Percentiles rank a stretch among this genome's conserved stretches.
These are phyloP conservation scores for Melanotaenia parkinsoni DNA, from an alignment of 2,797 vertebrate species.

Conservation along the genomic window DNA sequence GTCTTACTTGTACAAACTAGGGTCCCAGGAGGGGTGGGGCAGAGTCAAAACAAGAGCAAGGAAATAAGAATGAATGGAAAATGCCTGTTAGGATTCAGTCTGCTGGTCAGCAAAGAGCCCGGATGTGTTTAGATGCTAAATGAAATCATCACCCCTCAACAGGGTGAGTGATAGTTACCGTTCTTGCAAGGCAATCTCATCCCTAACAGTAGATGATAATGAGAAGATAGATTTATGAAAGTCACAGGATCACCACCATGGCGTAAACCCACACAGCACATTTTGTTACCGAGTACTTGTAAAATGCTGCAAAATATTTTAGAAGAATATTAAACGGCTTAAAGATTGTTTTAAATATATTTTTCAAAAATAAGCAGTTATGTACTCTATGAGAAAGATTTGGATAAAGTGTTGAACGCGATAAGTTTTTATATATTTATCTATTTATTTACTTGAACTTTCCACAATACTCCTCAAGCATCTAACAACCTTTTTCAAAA, in stretches of 20 bases:
- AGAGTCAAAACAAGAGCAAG: constrained; percentile 81
- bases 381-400: not conserved
- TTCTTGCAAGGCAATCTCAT: not conserved
- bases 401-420: not conserved
- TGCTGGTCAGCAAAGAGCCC: constrained; percentile 68
- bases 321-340: not conserved
- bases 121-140: constrained; percentile 66
- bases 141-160: constrained; percentile 16
- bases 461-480: not conserved
- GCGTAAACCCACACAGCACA: not conserved
- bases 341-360: no score
- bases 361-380: not conserved
- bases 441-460: no score
- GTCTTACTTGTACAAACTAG: constrained; percentile 98
- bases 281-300: not conserved
- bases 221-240: not conserved
- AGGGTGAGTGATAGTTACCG: not conserved
- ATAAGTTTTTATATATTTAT: no score
- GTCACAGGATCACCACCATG: constrained; percentile 13
- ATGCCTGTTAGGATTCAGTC: constrained; percentile 82
- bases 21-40: constrained; percentile 84
- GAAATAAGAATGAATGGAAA: constrained; percentile 69
- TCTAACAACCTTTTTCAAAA: not conserved
- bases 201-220: not conserved
- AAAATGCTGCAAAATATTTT: not conserved